Evolutionary conservation across 1,140 invertebrate genomes (phyloP).

Genomic region (Ganaspis sp.): DNA sequence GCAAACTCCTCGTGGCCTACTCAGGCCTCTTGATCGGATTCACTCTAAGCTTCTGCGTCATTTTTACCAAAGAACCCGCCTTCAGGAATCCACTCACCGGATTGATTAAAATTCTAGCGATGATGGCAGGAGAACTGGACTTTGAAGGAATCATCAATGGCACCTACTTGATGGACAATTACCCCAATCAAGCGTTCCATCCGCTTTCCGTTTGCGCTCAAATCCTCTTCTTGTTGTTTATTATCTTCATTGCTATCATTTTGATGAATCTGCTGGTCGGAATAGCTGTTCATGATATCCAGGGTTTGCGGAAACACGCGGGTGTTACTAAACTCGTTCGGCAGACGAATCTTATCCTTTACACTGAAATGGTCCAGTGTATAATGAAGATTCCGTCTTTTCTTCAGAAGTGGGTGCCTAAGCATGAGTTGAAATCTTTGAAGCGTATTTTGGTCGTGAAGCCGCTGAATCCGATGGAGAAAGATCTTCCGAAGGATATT

Average conservation of each 20-base stretch:
- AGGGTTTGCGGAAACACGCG: slow-evolving; percentile 82
- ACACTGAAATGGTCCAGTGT: slow-evolving; percentile 81
- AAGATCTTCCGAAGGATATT: slow-evolving; percentile 80
- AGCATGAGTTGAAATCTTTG: slow-evolving; percentile 68
- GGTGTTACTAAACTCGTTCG: slow-evolving; percentile 81
- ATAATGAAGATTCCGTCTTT: slow-evolving; percentile 77
- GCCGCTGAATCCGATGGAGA: slow-evolving; percentile 82
- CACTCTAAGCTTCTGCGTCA: slow-evolving; percentile 81
- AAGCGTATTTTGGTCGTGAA: slow-evolving; percentile 79
- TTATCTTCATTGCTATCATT: slow-evolving; percentile 82
- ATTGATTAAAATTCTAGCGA: slow-evolving; percentile 81
- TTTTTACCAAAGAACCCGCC: slow-evolving; percentile 80
- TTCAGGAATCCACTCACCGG: slow-evolving; percentile 79
- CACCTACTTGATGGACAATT: slow-evolving; percentile 63
- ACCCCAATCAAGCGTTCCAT: slow-evolving; percentile 69
- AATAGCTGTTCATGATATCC: slow-evolving; percentile 83
- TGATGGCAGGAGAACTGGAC: slow-evolving; percentile 84
- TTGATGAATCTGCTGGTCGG: slow-evolving; percentile 84
- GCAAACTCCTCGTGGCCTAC: slow-evolving; percentile 80
- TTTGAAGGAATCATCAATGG: slow-evolving; percentile 80
- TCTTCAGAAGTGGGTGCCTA: slow-evolving; percentile 68
- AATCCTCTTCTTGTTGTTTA: slow-evolving; percentile 80
- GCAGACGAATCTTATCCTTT: slow-evolving; percentile 83
- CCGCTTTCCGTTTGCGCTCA: slow-evolving; percentile 78
- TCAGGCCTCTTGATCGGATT: slow-evolving; percentile 81